phyloP scores from a whole-genome alignment of 1,140 invertebrate species.

The Onthophagus taurus region DNA sequence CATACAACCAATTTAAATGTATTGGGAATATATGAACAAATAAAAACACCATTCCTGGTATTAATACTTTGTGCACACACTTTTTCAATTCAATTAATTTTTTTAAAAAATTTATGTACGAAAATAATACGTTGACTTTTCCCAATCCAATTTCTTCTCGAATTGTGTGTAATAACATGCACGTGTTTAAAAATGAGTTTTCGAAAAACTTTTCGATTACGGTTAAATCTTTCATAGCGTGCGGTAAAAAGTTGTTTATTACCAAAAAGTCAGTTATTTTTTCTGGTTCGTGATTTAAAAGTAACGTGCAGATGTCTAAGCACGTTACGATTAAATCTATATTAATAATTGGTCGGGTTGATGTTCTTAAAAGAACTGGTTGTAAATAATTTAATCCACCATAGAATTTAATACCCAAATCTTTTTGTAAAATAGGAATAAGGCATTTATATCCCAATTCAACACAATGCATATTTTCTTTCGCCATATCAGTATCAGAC shows the following conservation, averaged over 20 bases:
- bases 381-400: too few species aligned
- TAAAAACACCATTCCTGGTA: constrained; percentile 1
- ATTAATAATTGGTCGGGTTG: too few species aligned
- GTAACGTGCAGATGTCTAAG: neutral
- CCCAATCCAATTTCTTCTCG: neutral
- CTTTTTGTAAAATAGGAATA: too few species aligned
- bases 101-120: constrained; percentile 4
- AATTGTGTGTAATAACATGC: neutral
- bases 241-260: constrained; percentile 5
- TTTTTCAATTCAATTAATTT: neutral
- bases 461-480: too few species aligned
- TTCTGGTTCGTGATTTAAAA: neutral
- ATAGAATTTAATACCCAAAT: too few species aligned
- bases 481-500: too few species aligned
- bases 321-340: too few species aligned
- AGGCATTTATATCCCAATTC: too few species aligned
- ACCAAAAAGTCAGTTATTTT: constrained; percentile 3
- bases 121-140: constrained; percentile 1
- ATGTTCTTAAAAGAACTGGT: neutral
- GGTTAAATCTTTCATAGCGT: neutral
- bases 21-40: constrained; percentile 1
- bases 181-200: constrained; percentile 1
- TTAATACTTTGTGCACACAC: neutral
- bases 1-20: constrained; percentile 1
- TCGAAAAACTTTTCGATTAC: constrained; percentile 6